These are phyloP conservation scores for Mamestra brassicae DNA, from an alignment of 2,888 invertebrate species.

Conservation along the genomic window DNA sequence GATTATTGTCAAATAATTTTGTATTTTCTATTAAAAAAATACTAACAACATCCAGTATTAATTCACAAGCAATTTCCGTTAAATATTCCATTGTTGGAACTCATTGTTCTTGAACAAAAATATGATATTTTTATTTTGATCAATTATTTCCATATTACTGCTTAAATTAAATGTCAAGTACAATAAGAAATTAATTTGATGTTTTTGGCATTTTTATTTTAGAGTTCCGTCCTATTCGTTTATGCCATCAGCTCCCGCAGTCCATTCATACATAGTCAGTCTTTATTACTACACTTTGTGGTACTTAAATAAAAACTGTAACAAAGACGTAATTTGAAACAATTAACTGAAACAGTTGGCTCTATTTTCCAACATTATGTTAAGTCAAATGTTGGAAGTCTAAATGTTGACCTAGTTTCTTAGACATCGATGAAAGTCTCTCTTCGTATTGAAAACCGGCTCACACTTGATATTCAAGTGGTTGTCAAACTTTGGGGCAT, in stretches of 20 bases:
- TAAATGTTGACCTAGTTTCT: slow-evolving; percentile 79
- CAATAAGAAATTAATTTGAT: slow-evolving; percentile 26
- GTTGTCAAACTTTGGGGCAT: slow-evolving; percentile 29
- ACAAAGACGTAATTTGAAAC: slow-evolving; percentile 19
- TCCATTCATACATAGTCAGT: not conserved
- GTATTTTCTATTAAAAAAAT: not conserved
- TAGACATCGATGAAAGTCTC: slow-evolving; percentile 80
- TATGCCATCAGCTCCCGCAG: no score
- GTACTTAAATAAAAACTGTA: slow-evolving; percentile 1
- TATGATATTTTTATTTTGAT: slow-evolving; percentile 1
- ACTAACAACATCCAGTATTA: slow-evolving; percentile 13
- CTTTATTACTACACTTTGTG: not conserved
- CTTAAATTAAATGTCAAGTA: slow-evolving; percentile 39
- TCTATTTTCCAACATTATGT: slow-evolving; percentile 19
- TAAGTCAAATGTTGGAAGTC: slow-evolving; percentile 69
- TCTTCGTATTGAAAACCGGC: slow-evolving; percentile 72
- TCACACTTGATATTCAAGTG: slow-evolving; percentile 72
- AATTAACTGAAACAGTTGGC: slow-evolving; percentile 15
- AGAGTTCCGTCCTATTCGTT: not conserved
- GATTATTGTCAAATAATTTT: no score
- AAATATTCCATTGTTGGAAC: not conserved
- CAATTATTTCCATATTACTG: slow-evolving; percentile 3
- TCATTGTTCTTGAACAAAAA: slow-evolving; percentile 8
- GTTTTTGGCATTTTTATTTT: slow-evolving; percentile 16
- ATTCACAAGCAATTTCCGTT: slow-evolving; percentile 20